Percentiles rank a stretch among this genome's conserved stretches.
These are phyloP conservation scores for Altica lythri DNA, from an alignment of 2,888 invertebrate species.

Conservation along the genomic window DNA sequence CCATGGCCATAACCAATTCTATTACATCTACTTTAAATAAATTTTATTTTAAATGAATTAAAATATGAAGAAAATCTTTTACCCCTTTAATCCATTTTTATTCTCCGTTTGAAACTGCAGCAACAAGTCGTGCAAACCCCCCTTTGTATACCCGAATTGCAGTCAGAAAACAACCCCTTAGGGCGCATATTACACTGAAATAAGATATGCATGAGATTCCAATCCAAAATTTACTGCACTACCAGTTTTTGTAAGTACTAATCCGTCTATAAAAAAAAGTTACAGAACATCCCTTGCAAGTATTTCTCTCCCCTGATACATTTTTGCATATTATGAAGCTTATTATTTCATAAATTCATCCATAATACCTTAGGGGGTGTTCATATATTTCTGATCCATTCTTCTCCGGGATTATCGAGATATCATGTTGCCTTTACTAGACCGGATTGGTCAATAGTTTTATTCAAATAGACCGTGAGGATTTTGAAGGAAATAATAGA, in stretches of 20 bases:
- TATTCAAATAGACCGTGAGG: constrained; percentile 16
- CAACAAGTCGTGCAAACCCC: neutral
- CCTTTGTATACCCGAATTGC: neutral
- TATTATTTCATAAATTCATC: constrained; percentile 37
- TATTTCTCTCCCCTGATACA: constrained; percentile 19
- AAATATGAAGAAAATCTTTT: neutral
- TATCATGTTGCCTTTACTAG: constrained; percentile 9
- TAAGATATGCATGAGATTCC: constrained; percentile 39
- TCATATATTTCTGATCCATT: constrained; percentile 10
- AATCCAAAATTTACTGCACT: constrained; percentile 16
- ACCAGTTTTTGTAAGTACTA: too few species aligned
- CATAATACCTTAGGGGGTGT: constrained; percentile 30
- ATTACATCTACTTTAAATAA: too few species aligned
- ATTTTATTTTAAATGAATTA: too few species aligned
- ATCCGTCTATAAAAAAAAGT: constrained; percentile 29
- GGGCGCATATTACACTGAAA: constrained; percentile 36
- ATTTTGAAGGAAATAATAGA: constrained; percentile 15
- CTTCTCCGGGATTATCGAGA: constrained; percentile 10
- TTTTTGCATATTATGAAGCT: constrained; percentile 36
- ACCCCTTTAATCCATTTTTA: neutral
- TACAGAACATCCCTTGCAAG: constrained; percentile 19
- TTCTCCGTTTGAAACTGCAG: neutral
- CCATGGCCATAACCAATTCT: too few species aligned
- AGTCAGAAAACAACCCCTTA: constrained; percentile 26
- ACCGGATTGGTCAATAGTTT: constrained; percentile 16